Evolutionary conservation across 2,888 invertebrate species (phyloP).

Genomic region (Hetaerina titia): DNA sequence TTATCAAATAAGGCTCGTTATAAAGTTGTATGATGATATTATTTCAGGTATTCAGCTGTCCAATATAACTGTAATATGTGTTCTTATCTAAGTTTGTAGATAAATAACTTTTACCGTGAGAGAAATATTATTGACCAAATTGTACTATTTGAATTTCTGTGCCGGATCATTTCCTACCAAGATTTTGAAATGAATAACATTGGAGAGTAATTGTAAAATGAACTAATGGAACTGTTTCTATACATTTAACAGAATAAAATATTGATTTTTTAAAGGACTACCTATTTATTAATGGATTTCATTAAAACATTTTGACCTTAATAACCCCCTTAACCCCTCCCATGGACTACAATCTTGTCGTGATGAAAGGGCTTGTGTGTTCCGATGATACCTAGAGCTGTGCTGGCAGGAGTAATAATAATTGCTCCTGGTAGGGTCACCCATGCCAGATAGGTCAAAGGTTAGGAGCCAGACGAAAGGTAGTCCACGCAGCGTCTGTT

Average conservation of each 20-base stretch:
- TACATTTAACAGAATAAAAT: not conserved
- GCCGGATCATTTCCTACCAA: not conserved
- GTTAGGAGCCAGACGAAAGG: too few species aligned
- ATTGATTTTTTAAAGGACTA: not conserved
- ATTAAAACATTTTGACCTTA: too few species aligned
- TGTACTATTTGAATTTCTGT: not conserved
- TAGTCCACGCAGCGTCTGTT: too few species aligned
- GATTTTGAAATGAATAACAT: not conserved
- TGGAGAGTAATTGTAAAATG: not conserved
- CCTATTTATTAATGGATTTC: too few species aligned
- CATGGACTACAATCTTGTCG: too few species aligned
- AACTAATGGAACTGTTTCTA: not conserved
- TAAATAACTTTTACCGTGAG: not conserved
- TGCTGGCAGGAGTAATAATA: too few species aligned
- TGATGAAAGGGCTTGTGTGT: too few species aligned
- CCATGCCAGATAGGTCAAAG: too few species aligned
- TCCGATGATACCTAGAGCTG: too few species aligned
- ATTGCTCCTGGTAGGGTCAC: too few species aligned
- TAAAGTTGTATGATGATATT: constrained; percentile 86
- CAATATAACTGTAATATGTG: not conserved
- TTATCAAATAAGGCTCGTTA: constrained; percentile 95
- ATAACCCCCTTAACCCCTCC: too few species aligned
- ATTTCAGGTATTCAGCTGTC: not conserved
- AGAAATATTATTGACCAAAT: not conserved
- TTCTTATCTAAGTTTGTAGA: constrained; percentile 39